Percentiles rank a stretch among this genome's conserved stretches.
phyloP scores from a whole-genome alignment of 2,797 vertebrate genomes.

The Hemibagrus guttatus region DNA sequence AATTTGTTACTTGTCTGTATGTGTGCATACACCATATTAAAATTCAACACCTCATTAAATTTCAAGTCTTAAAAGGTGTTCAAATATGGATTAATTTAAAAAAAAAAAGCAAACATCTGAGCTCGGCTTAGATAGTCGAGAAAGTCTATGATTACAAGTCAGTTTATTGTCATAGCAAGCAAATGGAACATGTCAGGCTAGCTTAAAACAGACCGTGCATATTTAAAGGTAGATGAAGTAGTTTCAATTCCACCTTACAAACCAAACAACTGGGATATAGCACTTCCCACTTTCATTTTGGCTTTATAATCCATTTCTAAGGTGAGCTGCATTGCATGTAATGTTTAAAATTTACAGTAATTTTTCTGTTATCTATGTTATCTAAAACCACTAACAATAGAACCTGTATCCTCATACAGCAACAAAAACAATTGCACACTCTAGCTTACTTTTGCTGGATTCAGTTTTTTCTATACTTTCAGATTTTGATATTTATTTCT shows the following conservation, averaged over 20 bases:
- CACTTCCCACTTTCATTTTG: neutral
- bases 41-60: neutral
- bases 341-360: neutral
- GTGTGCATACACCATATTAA: neutral
- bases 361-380: no score
- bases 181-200: neutral
- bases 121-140: no score
- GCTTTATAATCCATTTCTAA: neutral
- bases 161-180: neutral
- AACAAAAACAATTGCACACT: neutral
- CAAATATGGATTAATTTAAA: neutral
- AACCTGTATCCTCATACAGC: neutral
- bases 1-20: neutral
- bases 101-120: neutral
- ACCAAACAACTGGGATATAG: neutral
- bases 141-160: neutral
- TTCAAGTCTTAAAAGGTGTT: neutral
- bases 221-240: neutral
- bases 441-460: neutral
- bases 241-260: neutral
- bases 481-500: conserved; percentile 10
- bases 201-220: neutral
- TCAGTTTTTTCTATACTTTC: neutral
- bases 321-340: neutral
- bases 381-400: neutral